phyloP scores from a whole-genome alignment of 2,888 invertebrate genomes.

The Idaea straminata region DNA sequence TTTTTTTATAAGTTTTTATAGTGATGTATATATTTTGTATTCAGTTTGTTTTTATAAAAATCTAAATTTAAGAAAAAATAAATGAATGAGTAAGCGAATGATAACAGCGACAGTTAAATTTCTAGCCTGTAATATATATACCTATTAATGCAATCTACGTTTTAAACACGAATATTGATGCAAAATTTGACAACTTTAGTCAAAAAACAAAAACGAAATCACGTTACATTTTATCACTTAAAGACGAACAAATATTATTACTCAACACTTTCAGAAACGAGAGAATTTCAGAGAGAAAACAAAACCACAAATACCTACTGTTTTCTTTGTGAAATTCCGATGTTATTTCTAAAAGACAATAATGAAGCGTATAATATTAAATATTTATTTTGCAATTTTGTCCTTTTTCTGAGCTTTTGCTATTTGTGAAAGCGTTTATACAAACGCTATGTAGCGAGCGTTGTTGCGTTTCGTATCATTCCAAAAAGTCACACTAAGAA shows the following conservation, averaged over 20 bases:
- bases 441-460: slow-evolving; percentile 5
- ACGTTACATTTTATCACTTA: neutral
- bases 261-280: neutral
- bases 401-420: slow-evolving; percentile 18
- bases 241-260: neutral
- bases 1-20: too few relatives aligned
- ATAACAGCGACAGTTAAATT: too few relatives aligned
- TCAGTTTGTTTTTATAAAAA: too few relatives aligned
- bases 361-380: slow-evolving; percentile 47
- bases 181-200: neutral
- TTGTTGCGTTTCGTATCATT: slow-evolving; percentile 5
- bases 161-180: neutral
- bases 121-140: too few relatives aligned
- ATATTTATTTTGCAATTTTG: slow-evolving; percentile 51
- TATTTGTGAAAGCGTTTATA: slow-evolving; percentile 10
- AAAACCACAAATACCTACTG: neutral
- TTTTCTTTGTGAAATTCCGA: slow-evolving; percentile 12
- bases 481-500: neutral
- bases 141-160: too few relatives aligned
- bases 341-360: slow-evolving; percentile 21
- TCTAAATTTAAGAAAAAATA: too few relatives aligned
- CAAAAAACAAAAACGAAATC: neutral
- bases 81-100: too few relatives aligned
- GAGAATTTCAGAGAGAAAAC: neutral
- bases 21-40: too few relatives aligned